phyloP scores from a whole-genome alignment of 2,113 vertebrate species.

The Lycocorax pyrrhopterus region DNA sequence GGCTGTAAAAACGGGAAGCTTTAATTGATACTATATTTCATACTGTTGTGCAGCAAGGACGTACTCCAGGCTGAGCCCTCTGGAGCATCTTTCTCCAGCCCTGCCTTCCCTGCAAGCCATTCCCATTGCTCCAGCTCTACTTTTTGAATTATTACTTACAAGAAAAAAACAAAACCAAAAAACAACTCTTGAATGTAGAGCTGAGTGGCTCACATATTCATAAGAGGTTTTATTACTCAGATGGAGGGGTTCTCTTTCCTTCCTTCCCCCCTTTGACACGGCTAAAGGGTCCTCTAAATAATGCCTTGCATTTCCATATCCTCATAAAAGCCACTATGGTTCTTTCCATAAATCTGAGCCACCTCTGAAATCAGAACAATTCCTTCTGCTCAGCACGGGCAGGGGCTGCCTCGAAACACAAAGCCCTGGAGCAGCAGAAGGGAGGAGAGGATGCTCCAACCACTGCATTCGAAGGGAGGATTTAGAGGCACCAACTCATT shows the following conservation, averaged over 20 bases:
- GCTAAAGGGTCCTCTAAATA: conserved; percentile 28
- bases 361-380: background rate
- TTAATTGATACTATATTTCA: conserved; percentile 71
- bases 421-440: background rate
- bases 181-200: background rate
- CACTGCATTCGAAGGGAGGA: background rate
- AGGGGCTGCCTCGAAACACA: background rate
- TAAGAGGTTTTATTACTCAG: background rate
- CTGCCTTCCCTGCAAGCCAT: background rate
- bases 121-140: background rate
- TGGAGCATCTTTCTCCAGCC: conserved; percentile 5
- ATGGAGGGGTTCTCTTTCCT: background rate
- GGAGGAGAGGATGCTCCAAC: background rate
- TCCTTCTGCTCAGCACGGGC: background rate
- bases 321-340: background rate
- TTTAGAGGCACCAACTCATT: background rate
- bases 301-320: background rate
- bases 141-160: conserved; percentile 11
- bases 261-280: background rate
- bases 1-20: conserved; percentile 44
- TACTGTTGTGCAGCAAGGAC: conserved; percentile 43
- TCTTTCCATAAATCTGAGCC: background rate
- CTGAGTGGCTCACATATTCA: background rate
- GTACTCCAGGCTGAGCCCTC: background rate
- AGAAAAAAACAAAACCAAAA: background rate